These are phyloP conservation scores for Liposcelis brunnea DNA, from an alignment of 2,888 invertebrate species.

Conservation along the genomic window DNA sequence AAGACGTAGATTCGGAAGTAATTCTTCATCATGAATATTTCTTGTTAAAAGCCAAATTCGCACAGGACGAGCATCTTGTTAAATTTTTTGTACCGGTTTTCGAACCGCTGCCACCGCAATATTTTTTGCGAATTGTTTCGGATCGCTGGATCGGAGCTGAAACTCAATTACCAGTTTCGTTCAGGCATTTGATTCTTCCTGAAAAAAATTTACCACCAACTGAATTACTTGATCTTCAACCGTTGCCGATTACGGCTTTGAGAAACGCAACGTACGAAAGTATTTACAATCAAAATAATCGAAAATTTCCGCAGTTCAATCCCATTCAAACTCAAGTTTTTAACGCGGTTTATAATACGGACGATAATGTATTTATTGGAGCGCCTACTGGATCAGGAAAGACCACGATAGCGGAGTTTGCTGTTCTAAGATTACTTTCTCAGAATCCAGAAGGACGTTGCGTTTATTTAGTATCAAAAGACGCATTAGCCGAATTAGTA, in stretches of 20 bases:
- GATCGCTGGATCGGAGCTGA: conserved; percentile 91
- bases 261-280: conserved; percentile 72
- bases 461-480: conserved; percentile 87
- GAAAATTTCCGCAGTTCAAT: conserved; percentile 85
- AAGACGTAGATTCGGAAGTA: conserved; percentile 75
- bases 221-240: conserved; percentile 90
- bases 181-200: conserved; percentile 89
- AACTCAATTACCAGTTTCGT: conserved; percentile 91
- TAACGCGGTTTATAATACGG: conserved; percentile 94
- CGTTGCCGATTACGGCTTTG: conserved; percentile 78
- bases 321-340: conserved; percentile 99
- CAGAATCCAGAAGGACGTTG: conserved; percentile 61
- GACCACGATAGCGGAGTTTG: conserved; percentile 91
- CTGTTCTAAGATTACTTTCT: conserved; percentile 70
- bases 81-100: conserved; percentile 98
- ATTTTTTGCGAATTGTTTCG: conserved; percentile 80
- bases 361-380: conserved; percentile 94
- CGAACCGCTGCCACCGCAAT: conserved; percentile 96
- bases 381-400: conserved; percentile 86
- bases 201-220: conserved; percentile 98
- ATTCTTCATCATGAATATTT: conserved; percentile 93
- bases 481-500: conserved; percentile 74
- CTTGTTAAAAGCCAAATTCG: conserved; percentile 85
- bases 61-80: conserved; percentile 83
- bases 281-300: conserved; percentile 62